Base-by-base conservation (phyloP, 2,888 invertebrate species). In the Xylota sylvarum region DNA sequence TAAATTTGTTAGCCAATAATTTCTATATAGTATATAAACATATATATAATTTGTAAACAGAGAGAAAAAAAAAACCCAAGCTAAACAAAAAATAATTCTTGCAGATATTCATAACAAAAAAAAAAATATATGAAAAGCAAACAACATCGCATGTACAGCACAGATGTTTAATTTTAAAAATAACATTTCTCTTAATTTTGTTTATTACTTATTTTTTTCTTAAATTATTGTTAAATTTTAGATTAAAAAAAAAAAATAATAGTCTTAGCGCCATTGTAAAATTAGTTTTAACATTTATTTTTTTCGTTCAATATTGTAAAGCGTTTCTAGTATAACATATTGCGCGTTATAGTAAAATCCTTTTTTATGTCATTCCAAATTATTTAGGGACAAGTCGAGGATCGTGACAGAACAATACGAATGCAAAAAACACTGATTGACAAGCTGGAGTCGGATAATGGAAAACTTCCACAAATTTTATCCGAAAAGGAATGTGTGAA, bases 381-480 rank as follows among this genome's bases (percentile, higher is more conserved):
- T 60, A 35, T 56, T 56, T 92, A 96, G 94, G 94, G 97, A 90
- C 97, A 97, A 94, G 93, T 97, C 90, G 97, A 97, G 91, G 97
- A 98, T 92, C 96, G 96, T 90, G 97, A 97, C 92, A 94, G 96
- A 88, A 95, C 96, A 90, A 96, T 97, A 92, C 95, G 96, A 90
- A 94, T 95, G 90, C 94, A 97, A 91, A 97, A 97, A 93, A 95
- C 95, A 90, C 95, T 96, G 92, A 95, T 97, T 94, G 93, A 94
- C 90, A 94, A 95, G 91, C 93, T 92, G 80, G 92, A 92, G 89
- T 90, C 90, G 58, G 92, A 92, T 89, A 91, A 82, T 88, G 90
- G 88, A 55, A 92, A 89, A 88, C 90, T 23, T 92, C 91, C 89
- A 91, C 92, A 91, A 93, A 88, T 91, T 93, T 94, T 90, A 74